Conservation (phyloP, 1,140 invertebrate genomes). For the Pachyrhynchus sulphureomaculatus region DNA sequence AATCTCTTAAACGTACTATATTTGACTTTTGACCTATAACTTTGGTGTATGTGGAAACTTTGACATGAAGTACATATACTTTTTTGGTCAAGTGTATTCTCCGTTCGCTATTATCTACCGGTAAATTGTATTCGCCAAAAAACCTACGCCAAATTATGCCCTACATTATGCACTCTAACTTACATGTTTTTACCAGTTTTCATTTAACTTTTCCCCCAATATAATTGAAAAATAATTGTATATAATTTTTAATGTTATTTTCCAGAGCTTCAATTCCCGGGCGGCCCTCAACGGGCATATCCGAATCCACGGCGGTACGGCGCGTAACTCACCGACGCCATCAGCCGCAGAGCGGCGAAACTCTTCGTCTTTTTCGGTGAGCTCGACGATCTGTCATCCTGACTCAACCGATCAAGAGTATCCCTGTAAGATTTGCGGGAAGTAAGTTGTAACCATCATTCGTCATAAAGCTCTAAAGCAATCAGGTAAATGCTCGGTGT, state of each 20-base stretch:
- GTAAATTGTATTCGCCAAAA: too few species aligned
- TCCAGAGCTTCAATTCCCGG: slow-evolving; percentile 78
- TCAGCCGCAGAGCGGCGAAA: slow-evolving; percentile 49
- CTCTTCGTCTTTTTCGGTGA: slow-evolving; percentile 21
- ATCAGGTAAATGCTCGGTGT: slow-evolving; percentile 51
- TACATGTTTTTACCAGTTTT: too few species aligned
- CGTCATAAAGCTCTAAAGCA: slow-evolving; percentile 37
- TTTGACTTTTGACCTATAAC: too few species aligned
- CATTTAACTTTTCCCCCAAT: not conserved
- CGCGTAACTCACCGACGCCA: slow-evolving; percentile 58
- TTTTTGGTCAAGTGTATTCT: too few species aligned
- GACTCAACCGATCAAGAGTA: slow-evolving; percentile 59
- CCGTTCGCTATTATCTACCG: too few species aligned
- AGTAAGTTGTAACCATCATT: slow-evolving; percentile 76
- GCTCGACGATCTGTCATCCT: slow-evolving; percentile 42
- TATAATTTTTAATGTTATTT: slow-evolving; percentile 26
- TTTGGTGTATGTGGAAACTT: too few species aligned
- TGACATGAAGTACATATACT: too few species aligned
- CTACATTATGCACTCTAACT: not conserved
- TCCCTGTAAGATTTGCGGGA: slow-evolving; percentile 96
- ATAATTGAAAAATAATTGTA: not conserved
- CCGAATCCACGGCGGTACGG: slow-evolving; percentile 63
- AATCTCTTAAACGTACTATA: too few species aligned
- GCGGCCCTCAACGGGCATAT: slow-evolving; percentile 77
- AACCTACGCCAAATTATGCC: not conserved